Evolutionary conservation across 2,888 invertebrate species (phyloP), one percentile per base, ranked within the genome.

Genomic region (Mallateleia sp.): DNA sequence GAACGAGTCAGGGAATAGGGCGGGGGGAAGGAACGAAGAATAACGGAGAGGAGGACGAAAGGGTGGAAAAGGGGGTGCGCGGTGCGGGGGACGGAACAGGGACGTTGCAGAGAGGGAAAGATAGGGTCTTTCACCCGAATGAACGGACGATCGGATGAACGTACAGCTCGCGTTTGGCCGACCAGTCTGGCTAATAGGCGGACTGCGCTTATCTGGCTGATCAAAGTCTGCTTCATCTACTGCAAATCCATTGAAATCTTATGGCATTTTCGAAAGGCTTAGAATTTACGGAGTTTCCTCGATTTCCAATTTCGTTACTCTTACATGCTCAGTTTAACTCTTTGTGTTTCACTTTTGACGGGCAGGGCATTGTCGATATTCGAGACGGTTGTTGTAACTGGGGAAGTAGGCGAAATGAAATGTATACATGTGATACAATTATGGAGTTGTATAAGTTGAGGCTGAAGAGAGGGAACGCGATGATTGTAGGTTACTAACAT

Each of bases 81-180:
- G 58, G 71, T 28, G 71, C 38, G 69, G 84, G 77, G 79, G 64
- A 87, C 56, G 78, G 58, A 58, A 75, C 71, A 56, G 83, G 79
- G 87, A 87, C 60, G 84, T 69, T 47, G 34, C 58, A 80, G 88
- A 85, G 74, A 84, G 88, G 88, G 89, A 86, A 88, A 89, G 85
- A 83, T 83, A 89, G 91, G 92, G 92, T 92, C 92, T 91, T 92
- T 92, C 91, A 93, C 91, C 91, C 91, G 91, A 80, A 81, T 74
- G 78, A 85, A 75, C 81, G 71, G 64, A 69, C 81, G 77, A 89
- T 88, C 86, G 88, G 88, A 89, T 82, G 85, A 90, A 87, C 89
- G 83, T 88, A 88, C 79, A 88, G 83, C 78, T 67, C 79, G 89
- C 69, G 60, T 88, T 66, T 66, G 67, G 82, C 78, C 82, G 93